A percentile compares a stretch with the other conserved stretches of the same genome.
phyloP scores from a whole-genome alignment of 64 coral and sea anemone genomes.

The Actinia tenebrosa region DNA sequence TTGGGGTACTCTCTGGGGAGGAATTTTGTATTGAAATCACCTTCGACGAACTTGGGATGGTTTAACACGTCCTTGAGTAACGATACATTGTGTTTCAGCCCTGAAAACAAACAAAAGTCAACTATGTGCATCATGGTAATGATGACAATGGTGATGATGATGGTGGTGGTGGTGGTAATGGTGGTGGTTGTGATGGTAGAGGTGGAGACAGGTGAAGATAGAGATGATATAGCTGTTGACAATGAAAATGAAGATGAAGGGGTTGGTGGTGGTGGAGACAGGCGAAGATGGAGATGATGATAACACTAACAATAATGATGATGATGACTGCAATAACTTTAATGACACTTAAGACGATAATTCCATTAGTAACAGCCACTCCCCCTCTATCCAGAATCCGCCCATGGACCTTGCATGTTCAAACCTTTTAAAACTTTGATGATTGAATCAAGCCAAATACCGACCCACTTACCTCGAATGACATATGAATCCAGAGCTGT shows the following conservation, averaged over 20 bases:
- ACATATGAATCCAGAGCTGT: constrained; percentile 96
- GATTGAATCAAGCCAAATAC: no score
- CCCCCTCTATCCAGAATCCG: no score
- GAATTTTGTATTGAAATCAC: constrained; percentile 91
- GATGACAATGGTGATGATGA: no score
- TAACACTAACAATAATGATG: not conserved
- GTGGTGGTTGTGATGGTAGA: no score
- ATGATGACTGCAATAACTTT: not conserved
- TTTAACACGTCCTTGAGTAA: constrained; percentile 90
- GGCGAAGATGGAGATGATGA: not conserved
- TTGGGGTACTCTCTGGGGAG: constrained; percentile 70
- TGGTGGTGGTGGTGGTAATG: no score
- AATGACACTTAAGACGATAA: no score
- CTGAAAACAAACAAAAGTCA: constrained; percentile 22
- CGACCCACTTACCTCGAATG: constrained; percentile 68
- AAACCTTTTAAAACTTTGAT: no score
- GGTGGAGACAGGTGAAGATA: no score
- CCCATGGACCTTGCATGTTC: no score
- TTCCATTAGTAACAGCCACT: no score
- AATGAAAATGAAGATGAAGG: not conserved
- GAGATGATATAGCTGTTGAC: no score
- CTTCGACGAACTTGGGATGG: constrained; percentile 75
- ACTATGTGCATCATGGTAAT: no score
- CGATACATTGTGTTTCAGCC: constrained; percentile 87
- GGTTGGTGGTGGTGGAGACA: not conserved